Percentiles rank a stretch among this genome's conserved stretches.
Evolutionary conservation across 2,888 invertebrate genomes (phyloP).

Genomic region (Beris morrisii): DNA sequence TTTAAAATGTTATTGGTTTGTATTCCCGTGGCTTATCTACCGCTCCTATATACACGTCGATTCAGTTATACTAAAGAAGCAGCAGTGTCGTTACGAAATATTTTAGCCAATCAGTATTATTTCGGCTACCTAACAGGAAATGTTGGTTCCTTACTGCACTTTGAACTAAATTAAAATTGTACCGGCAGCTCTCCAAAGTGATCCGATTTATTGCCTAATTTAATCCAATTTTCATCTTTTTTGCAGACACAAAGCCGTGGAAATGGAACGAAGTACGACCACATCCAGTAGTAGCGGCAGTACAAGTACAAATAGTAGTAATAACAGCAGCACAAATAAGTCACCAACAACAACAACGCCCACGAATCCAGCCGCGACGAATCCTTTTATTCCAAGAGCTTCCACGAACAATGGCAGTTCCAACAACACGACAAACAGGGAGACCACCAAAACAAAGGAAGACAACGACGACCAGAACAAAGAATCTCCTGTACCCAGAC

Average conservation of each 20-base stretch:
- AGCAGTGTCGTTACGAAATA: too few species aligned
- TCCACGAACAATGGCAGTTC: constrained; percentile 18
- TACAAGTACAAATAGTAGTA: constrained; percentile 19
- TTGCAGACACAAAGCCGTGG: constrained; percentile 37
- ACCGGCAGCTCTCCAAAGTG: too few species aligned
- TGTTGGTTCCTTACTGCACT: too few species aligned
- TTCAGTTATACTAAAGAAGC: too few species aligned
- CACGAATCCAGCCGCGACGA: constrained; percentile 23
- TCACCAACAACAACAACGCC: constrained; percentile 25
- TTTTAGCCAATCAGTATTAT: too few species aligned
- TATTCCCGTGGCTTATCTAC: too few species aligned
- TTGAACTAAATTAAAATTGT: too few species aligned
- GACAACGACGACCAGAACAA: neutral
- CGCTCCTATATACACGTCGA: too few species aligned
- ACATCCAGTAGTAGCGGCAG: constrained; percentile 6
- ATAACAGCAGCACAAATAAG: constrained; percentile 15
- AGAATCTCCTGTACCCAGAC: neutral
- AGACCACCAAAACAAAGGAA: neutral
- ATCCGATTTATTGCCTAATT: constrained; percentile 4
- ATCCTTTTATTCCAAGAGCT: constrained; percentile 11
- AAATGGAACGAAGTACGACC: constrained; percentile 31
- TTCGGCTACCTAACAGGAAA: too few species aligned
- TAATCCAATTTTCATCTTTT: constrained; percentile 5
- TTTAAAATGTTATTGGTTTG: too few species aligned
- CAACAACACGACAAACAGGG: constrained; percentile 9